Percentiles rank a stretch among this genome's conserved stretches.
phyloP scores from a whole-genome alignment of 1,140 invertebrate species.

The Drosophila athabasca region DNA sequence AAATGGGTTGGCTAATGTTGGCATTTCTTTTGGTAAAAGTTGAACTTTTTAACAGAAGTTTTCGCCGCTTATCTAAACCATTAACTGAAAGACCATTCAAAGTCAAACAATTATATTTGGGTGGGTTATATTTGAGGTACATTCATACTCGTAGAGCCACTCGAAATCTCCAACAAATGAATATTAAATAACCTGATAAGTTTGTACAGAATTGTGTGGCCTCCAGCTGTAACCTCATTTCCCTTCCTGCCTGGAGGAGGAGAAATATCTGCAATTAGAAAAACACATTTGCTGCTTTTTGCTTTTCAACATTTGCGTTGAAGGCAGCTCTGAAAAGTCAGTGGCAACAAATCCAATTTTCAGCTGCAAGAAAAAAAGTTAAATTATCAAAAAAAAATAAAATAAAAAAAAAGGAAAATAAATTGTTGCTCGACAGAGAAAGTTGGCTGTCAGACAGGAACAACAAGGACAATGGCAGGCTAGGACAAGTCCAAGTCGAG shows the following conservation, averaged over 20 bases:
- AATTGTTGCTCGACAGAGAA: conserved; percentile 55
- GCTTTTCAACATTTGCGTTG: conserved; percentile 43
- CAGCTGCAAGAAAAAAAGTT: conserved; percentile 37
- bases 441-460: conserved; percentile 25
- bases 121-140: background rate
- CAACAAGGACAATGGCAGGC: conserved; percentile 25
- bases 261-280: conserved; percentile 40
- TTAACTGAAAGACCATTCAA: conserved; percentile 28
- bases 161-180: conserved; percentile 29
- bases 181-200: conserved; percentile 53
- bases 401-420: conserved; percentile 39
- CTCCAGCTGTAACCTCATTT: conserved; percentile 3
- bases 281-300: conserved; percentile 22
- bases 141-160: background rate
- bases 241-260: background rate
- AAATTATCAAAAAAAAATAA: conserved; percentile 70
- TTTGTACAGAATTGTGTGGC: conserved; percentile 26
- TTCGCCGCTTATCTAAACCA: conserved; percentile 26
- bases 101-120: conserved; percentile 12
- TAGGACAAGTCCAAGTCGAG: conserved; percentile 10
- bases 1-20: conserved; percentile 7
- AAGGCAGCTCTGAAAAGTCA: conserved; percentile 50
- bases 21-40: conserved; percentile 10
- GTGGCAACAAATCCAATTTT: conserved; percentile 59
- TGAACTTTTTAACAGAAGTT: conserved; percentile 15